Evolutionary conservation across 2,888 invertebrate genomes (phyloP).

Genomic region (Drosophila anomelani): DNA sequence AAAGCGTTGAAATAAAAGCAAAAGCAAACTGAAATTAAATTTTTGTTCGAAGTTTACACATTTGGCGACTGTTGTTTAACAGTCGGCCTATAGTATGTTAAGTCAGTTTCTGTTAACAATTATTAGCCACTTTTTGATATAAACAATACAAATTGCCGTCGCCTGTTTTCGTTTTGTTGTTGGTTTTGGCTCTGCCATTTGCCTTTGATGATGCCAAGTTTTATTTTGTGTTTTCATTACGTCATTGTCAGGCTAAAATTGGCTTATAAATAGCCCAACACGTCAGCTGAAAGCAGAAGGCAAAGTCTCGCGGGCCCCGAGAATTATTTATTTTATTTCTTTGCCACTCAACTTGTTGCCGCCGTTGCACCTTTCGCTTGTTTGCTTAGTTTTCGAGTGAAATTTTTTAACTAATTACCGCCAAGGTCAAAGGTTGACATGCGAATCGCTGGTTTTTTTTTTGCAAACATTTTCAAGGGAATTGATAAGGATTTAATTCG

Average conservation of each 20-base stretch:
- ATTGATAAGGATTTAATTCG: constrained; percentile 13
- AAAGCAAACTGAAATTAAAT: neutral
- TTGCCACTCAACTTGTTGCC: constrained; percentile 34
- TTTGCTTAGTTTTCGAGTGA: constrained; percentile 12
- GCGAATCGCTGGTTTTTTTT: neutral
- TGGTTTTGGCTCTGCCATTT: constrained; percentile 4
- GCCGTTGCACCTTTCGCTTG: neutral
- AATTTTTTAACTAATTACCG: constrained; percentile 58
- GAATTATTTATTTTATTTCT: constrained; percentile 20
- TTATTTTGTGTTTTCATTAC: constrained; percentile 72
- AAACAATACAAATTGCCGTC: constrained; percentile 67
- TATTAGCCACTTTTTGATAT: constrained; percentile 57
- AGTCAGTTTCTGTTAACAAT: constrained; percentile 7
- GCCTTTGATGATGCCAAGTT: constrained; percentile 57
- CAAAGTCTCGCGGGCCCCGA: constrained; percentile 30
- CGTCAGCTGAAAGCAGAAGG: constrained; percentile 69
- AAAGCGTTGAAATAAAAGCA: constrained; percentile 46
- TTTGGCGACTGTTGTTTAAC: constrained; percentile 6
- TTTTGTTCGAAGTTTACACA: constrained; percentile 5
- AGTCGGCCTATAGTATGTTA: constrained; percentile 23
- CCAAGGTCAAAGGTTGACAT: constrained; percentile 60
- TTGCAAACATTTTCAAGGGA: constrained; percentile 1
- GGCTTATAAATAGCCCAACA: constrained; percentile 81
- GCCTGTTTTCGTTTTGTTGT: constrained; percentile 42
- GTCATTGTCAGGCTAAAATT: constrained; percentile 81